Base-by-base conservation (phyloP, 2,888 invertebrate genomes). In the Torymus aiolomorphi region DNA sequence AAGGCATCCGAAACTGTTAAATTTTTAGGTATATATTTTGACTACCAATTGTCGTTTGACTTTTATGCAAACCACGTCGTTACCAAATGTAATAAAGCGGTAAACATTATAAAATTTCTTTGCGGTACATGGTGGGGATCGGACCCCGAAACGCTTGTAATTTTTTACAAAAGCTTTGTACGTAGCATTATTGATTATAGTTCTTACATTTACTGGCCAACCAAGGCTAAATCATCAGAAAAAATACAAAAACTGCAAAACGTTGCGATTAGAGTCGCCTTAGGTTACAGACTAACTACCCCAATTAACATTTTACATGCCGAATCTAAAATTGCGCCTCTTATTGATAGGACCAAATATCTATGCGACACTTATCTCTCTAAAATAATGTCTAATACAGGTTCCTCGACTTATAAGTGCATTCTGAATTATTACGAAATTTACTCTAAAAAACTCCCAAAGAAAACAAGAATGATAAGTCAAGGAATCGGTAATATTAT, bases 231-330 rank as follows among this genome's bases (percentile, higher is more conserved):
- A 59, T 14, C 16, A 2, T 1, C 52, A 12, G 57, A 51, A 0
- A 49, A 57, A 16, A 56, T 76, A 0, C n/a, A 67, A 51, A 69
- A 59, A 67, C 13, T 76, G 11, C 62, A 76, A 69, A 59, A 69
- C n/a, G 11, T 5, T 14, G 69, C 24, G 12, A 57, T 76, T 12
- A 57, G 76, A 49, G 49, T 59, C 1, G 61, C 76, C 54, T 14
- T 76, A 51, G 76, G 69, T 2, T 76, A 61, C n/a, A 16, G 76
- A 67, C 59, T 57, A 13, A 52, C 49, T 59, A 69, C 76, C 0
- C 76, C 69, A 2, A 76, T n/a, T n/a, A 76, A 61, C 24, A n/a
- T 69, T n/a, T 13, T 76, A 54, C 61, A 59, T 14, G 76, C 76
- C 14, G 69, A 76, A 52, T 65, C 75, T 14, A 75, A 75, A 65